phyloP scores from a whole-genome alignment of 2,113 vertebrate species.

The Mesoclemmys tuberculata region DNA sequence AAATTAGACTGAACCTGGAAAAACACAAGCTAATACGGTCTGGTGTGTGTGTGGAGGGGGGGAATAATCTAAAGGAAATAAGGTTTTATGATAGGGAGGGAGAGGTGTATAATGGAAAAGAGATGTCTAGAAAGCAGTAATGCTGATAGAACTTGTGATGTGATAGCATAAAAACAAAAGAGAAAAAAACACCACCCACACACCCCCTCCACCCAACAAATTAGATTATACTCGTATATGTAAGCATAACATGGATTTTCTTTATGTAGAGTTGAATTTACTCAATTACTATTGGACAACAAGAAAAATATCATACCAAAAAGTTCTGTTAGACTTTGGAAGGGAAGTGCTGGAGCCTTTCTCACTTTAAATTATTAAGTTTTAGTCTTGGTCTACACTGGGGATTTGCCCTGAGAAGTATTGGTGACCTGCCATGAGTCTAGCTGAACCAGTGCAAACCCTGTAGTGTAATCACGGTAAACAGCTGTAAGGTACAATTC shows the following conservation, averaged over 20 bases:
- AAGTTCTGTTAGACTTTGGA: accelerated
- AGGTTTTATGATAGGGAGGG: background rate
- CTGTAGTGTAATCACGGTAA: background rate
- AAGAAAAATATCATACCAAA: background rate
- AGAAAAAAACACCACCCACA: background rate
- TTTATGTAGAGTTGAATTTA: background rate
- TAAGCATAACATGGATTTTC: background rate
- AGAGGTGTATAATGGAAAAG: constrained; percentile 13
- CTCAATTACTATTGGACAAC: background rate
- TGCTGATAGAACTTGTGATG: background rate
- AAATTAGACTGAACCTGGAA: background rate
- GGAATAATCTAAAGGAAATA: constrained; percentile 27
- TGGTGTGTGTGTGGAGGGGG: background rate
- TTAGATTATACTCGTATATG: background rate
- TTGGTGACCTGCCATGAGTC: background rate
- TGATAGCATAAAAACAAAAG: background rate
- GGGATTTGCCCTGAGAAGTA: background rate
- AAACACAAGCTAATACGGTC: background rate
- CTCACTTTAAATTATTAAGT: background rate
- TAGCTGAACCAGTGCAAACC: background rate
- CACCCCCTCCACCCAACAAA: background rate
- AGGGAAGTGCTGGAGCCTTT: background rate
- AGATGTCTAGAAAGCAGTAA: constrained; percentile 37
- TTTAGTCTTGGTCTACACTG: background rate
- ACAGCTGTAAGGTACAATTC: background rate